phyloP scores from a whole-genome alignment of 2,113 vertebrate genomes.

The Anarhynchus alexandrinus region DNA sequence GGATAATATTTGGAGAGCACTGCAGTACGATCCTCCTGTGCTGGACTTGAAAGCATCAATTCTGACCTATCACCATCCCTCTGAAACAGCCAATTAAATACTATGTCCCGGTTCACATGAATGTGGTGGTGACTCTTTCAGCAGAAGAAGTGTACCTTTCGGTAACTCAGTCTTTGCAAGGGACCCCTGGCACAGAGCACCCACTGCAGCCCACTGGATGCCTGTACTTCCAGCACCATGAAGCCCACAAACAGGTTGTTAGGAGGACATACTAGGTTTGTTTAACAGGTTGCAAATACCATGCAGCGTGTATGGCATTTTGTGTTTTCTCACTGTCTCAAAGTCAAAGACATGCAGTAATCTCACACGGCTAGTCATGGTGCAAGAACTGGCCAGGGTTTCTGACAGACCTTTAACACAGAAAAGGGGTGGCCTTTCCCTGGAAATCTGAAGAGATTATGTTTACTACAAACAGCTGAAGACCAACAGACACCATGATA shows the following conservation, averaged over 20 bases:
- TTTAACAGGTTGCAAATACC: background rate
- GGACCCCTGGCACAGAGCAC: background rate
- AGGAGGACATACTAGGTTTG: background rate
- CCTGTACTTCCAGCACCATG: background rate
- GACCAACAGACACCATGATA: background rate
- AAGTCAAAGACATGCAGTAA: background rate
- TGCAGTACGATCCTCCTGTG: background rate
- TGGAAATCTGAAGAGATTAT: background rate
- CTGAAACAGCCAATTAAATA: background rate
- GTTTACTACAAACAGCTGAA: background rate
- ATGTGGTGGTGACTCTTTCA: background rate
- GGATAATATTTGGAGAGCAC: background rate
- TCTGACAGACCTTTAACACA: background rate
- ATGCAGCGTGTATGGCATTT: fast-evolving
- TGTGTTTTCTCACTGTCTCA: background rate
- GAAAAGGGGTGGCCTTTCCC: background rate
- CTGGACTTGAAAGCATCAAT: background rate
- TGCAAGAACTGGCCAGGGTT: background rate
- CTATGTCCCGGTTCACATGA: background rate
- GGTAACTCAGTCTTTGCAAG: background rate
- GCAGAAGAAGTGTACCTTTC: background rate
- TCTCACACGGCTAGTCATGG: background rate
- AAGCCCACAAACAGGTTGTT: background rate
- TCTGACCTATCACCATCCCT: background rate
- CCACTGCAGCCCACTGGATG: background rate